Percentiles rank a stretch among this genome's conserved stretches.
Conservation (phyloP, 2,888 invertebrate genomes). For the Mythimna vitellina region DNA sequence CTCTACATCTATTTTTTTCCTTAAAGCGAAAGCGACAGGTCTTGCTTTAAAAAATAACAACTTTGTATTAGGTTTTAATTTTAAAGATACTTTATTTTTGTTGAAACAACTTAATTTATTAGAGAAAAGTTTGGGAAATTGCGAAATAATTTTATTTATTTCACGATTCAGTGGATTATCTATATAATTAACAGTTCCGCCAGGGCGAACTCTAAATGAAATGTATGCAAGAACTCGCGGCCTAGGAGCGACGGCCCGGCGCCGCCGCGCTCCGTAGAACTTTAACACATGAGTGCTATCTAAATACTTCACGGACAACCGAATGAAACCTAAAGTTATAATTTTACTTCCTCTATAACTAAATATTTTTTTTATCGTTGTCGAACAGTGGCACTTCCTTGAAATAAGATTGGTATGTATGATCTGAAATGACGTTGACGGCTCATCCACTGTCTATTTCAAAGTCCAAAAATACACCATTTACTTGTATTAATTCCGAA, state of each 20-base stretch:
- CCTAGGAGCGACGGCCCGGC: neutral
- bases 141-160: neutral
- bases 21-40: neutral
- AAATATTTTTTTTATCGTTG: neutral
- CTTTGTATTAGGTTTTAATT: neutral
- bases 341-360: neutral
- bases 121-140: too few relatives aligned
- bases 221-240: neutral
- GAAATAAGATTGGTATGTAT: neutral
- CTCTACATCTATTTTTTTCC: neutral
- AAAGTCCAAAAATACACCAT: too few relatives aligned
- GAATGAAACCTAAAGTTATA: neutral
- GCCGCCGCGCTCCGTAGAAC: neutral
- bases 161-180: neutral
- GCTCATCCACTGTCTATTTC: neutral
- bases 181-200: neutral
- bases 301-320: neutral
- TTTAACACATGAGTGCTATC: neutral
- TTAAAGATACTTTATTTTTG: neutral
- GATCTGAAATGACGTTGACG: too few relatives aligned
- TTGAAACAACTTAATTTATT: too few relatives aligned
- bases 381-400: neutral
- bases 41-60: slow-evolving; percentile 1
- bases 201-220: neutral
- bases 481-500: too few relatives aligned